Conservation (phyloP, 37 sponge, comb jelly and placozoan genomes). For the Tethya wilhelma region DNA sequence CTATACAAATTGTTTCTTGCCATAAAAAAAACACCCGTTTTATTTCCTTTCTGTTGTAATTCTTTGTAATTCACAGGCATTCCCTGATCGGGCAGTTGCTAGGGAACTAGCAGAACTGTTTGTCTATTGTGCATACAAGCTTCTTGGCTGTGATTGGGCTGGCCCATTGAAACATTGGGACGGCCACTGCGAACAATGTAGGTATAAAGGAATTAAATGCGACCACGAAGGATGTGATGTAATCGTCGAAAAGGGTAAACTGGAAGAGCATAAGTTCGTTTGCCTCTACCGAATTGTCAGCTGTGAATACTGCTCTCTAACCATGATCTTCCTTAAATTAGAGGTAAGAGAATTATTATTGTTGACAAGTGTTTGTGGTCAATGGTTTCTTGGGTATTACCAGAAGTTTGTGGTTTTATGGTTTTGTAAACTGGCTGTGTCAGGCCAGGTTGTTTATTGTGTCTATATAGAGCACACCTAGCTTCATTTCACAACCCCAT, state of each 20-base stretch:
- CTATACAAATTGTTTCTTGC: too few species aligned
- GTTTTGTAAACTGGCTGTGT: too few species aligned
- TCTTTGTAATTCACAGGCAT: slow-evolving; percentile 10
- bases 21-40: too few species aligned
- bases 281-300: slow-evolving; percentile 15
- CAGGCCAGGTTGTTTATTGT: too few species aligned
- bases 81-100: slow-evolving; percentile 58
- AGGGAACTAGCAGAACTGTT: slow-evolving; percentile 28
- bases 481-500: too few species aligned
- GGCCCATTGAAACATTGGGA: slow-evolving; percentile 49
- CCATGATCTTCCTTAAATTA: slow-evolving; percentile 5
- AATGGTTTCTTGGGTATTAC: too few species aligned
- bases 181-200: slow-evolving; percentile 35
- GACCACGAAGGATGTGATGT: slow-evolving; percentile 37
- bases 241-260: background rate
- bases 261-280: slow-evolving; percentile 35
- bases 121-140: slow-evolving; percentile 30
- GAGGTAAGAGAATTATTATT: too few species aligned
- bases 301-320: slow-evolving; percentile 37
- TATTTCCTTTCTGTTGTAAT: background rate
- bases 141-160: slow-evolving; percentile 57
- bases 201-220: slow-evolving; percentile 39
- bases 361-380: too few species aligned
- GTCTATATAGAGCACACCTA: too few species aligned
- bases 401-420: too few species aligned